phyloP scores from a whole-genome alignment of 2,888 invertebrate species.

The Trissoscelio sp. region DNA sequence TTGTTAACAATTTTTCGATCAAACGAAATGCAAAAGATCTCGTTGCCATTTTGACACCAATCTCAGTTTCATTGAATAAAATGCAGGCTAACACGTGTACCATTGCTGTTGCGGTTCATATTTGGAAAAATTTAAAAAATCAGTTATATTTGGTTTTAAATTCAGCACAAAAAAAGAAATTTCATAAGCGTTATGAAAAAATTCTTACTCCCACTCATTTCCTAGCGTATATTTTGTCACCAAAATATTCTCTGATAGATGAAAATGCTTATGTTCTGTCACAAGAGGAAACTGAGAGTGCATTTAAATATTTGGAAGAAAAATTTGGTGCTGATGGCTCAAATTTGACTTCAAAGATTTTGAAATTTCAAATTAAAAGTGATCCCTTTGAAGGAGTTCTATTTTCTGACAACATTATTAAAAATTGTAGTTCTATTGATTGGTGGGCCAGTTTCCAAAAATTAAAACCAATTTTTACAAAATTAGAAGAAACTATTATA shows the following conservation, averaged over 20 bases:
- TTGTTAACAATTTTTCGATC: slow-evolving; percentile 14
- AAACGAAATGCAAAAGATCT: slow-evolving; percentile 20
- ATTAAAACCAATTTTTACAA: slow-evolving; percentile 3
- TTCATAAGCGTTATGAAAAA: slow-evolving; percentile 5
- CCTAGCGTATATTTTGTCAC: slow-evolving; percentile 2
- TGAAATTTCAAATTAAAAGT: slow-evolving; percentile 8
- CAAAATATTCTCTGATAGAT: slow-evolving; percentile 11
- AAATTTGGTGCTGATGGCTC: slow-evolving; percentile 1
- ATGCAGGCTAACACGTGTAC: slow-evolving; percentile 26
- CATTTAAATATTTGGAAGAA: background rate
- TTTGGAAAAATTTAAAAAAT: slow-evolving; percentile 33
- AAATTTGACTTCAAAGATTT: background rate
- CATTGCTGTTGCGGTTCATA: slow-evolving; percentile 37
- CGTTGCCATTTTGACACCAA: slow-evolving; percentile 10
- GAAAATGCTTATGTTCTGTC: background rate
- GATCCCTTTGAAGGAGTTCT: background rate
- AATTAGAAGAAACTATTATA: slow-evolving; percentile 9
- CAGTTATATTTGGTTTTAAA: background rate
- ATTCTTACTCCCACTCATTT: slow-evolving; percentile 6
- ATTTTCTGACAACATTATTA: background rate
- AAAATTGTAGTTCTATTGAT: background rate
- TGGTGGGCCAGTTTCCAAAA: slow-evolving; percentile 21
- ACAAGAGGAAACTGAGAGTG: slow-evolving; percentile 6
- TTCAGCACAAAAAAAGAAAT: slow-evolving; percentile 3
- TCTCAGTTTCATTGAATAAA: slow-evolving; percentile 8